Evolutionary conservation across 2,113 vertebrate genomes (phyloP).

Genomic region (Podarcis raffonei): DNA sequence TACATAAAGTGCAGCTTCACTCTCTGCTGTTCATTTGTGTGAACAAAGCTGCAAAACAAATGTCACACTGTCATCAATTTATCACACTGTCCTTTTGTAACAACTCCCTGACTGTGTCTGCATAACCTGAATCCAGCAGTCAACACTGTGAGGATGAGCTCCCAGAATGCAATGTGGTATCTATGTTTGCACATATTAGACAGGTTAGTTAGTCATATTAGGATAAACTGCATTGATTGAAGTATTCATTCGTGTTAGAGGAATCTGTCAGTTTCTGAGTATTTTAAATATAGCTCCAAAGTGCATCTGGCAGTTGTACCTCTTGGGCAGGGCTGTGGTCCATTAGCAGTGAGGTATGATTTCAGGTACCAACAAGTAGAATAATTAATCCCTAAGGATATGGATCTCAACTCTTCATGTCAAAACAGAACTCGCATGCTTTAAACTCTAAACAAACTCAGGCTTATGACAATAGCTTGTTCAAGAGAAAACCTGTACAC

Average conservation of each 20-base stretch:
- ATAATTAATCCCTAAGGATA: neutral
- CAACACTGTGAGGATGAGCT: neutral
- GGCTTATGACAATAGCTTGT: neutral
- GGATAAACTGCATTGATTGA: neutral
- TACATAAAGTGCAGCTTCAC: neutral
- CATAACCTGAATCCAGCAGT: neutral
- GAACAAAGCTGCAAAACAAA: neutral
- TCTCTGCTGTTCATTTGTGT: neutral
- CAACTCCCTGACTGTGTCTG: slow-evolving; percentile 1
- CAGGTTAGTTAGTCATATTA: neutral
- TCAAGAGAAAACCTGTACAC: neutral
- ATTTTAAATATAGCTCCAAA: neutral
- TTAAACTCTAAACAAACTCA: neutral
- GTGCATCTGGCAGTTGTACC: neutral
- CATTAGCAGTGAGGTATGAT: neutral
- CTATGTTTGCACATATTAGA: neutral
- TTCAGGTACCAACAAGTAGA: neutral
- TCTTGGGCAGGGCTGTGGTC: neutral
- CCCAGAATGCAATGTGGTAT: neutral
- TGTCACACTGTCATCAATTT: slow-evolving; percentile 11
- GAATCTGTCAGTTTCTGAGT: neutral
- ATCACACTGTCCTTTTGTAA: neutral
- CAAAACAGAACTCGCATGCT: neutral
- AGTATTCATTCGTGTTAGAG: neutral
- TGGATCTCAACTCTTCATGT: neutral